A percentile compares a stretch with the other conserved stretches of the same genome.
phyloP scores from a whole-genome alignment of 2,888 invertebrate species.

The Nephrotoma appendiculata region DNA sequence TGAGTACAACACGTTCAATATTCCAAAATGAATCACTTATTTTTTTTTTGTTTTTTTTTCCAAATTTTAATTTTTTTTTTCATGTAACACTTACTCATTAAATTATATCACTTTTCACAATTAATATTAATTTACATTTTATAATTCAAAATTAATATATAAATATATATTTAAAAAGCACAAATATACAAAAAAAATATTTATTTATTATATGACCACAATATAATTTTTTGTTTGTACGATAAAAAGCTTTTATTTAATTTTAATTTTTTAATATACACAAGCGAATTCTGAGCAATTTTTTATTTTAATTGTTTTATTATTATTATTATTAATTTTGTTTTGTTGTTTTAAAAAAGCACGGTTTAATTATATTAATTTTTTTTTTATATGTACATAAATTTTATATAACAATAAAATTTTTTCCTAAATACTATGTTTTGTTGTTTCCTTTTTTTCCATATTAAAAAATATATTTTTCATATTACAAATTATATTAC shows the following conservation, averaged over 20 bases:
- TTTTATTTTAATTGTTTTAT: background rate
- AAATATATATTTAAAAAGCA: background rate
- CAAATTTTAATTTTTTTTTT: background rate
- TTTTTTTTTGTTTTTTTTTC: background rate
- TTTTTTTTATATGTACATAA: constrained; percentile 1
- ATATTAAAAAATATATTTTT: background rate
- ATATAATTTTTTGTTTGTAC: background rate
- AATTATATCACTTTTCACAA: background rate
- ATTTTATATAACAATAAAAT: background rate
- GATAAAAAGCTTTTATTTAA: background rate
- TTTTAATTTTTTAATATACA: background rate
- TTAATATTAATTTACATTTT: background rate
- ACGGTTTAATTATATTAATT: background rate
- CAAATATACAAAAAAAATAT: background rate
- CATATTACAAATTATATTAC: background rate
- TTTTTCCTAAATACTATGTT: background rate
- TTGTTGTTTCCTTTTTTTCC: background rate
- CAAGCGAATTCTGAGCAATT: background rate
- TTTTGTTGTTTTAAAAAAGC: background rate
- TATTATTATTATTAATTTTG: background rate
- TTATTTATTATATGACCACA: background rate
- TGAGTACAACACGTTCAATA: constrained; percentile 2
- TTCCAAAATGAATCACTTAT: constrained; percentile 1
- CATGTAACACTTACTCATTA: background rate
- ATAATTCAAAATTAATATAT: background rate